Evolutionary conservation across 2,888 invertebrate species (phyloP).

Genomic region (Amphimallon solstitiale): DNA sequence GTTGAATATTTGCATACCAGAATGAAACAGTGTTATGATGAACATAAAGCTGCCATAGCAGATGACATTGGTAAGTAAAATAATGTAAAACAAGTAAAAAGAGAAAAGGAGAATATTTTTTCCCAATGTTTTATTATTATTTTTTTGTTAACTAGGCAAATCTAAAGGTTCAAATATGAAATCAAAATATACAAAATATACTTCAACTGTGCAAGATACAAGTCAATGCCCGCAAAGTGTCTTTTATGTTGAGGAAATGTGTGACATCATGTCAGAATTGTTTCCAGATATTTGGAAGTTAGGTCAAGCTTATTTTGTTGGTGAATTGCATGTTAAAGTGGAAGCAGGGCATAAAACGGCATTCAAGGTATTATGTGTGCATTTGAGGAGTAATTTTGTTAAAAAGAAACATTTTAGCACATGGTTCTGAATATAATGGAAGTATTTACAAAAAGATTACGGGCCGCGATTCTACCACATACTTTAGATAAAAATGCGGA

Average conservation of each 20-base stretch:
- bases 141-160: slow-evolving; percentile 48
- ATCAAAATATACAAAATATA: slow-evolving; percentile 59
- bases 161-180: slow-evolving; percentile 50
- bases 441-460: slow-evolving; percentile 77
- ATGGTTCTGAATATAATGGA: slow-evolving; percentile 84
- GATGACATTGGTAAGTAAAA: slow-evolving; percentile 20
- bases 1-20: slow-evolving; percentile 80
- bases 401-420: slow-evolving; percentile 66
- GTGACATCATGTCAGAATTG: slow-evolving; percentile 77
- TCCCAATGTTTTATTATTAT: not conserved
- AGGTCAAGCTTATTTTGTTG: slow-evolving; percentile 93
- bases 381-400: too few species aligned
- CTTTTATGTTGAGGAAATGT: slow-evolving; percentile 82
- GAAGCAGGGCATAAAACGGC: slow-evolving; percentile 77
- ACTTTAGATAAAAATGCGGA: slow-evolving; percentile 65
- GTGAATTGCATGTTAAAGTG: slow-evolving; percentile 81
- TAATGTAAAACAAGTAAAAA: not conserved
- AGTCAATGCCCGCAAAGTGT: slow-evolving; percentile 73
- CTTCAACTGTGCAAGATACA: slow-evolving; percentile 53
- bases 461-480: slow-evolving; percentile 77
- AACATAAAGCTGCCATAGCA: slow-evolving; percentile 67
- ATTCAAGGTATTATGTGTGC: slow-evolving; percentile 84
- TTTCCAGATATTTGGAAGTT: slow-evolving; percentile 96
- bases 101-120: not conserved
- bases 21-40: slow-evolving; percentile 73